Conservation (phyloP, 2,797 vertebrate genomes). For the Morus bassanus region DNA sequence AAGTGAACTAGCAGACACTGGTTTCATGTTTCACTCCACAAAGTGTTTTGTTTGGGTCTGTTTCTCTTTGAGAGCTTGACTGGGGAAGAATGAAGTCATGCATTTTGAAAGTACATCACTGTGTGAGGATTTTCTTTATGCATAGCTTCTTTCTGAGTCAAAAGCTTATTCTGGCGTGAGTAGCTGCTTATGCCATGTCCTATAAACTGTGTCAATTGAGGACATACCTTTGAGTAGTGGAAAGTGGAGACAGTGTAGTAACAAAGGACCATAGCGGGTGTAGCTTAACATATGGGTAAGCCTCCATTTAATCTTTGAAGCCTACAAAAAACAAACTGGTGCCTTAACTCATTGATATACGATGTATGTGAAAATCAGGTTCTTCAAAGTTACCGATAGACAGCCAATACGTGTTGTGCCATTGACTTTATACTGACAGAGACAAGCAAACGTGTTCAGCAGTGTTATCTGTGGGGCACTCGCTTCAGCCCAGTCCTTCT, state of each 20-base stretch:
- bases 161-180: constrained; percentile 41
- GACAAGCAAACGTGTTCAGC: not conserved
- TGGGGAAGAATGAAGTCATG: constrained; percentile 49
- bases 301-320: not conserved
- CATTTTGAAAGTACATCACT: constrained; percentile 41
- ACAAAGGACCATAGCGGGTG: not conserved
- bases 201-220: constrained; percentile 52
- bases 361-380: not conserved
- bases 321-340: not conserved
- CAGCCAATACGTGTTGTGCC: not conserved
- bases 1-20: not conserved
- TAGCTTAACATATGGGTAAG: not conserved
- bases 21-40: not conserved
- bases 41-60: constrained; percentile 36
- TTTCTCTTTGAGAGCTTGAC: constrained; percentile 25
- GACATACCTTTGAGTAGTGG: constrained; percentile 19
- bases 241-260: not conserved
- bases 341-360: not conserved
- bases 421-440: not conserved
- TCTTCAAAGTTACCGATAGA: not conserved
- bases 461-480: not conserved
- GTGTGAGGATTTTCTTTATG: constrained; percentile 57
- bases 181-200: constrained; percentile 39
- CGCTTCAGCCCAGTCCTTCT: not conserved
- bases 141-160: constrained; percentile 51